phyloP scores from a whole-genome alignment of 2,888 invertebrate species.

The Eupithecia dodoneata region DNA sequence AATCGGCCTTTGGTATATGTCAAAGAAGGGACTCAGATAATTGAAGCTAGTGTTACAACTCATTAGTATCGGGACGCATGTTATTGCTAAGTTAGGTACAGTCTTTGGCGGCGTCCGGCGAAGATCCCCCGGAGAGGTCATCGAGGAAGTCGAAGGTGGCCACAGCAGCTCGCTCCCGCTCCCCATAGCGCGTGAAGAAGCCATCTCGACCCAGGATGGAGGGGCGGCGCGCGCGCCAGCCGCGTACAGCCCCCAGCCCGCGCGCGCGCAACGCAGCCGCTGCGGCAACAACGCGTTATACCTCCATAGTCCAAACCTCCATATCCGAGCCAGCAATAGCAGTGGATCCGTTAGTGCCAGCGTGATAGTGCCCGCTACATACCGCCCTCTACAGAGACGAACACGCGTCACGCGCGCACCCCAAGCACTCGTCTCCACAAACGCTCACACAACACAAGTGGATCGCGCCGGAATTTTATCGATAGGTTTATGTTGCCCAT shows the following conservation, averaged over 20 bases:
- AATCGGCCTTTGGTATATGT: not conserved
- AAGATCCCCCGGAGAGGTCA: constrained; percentile 82
- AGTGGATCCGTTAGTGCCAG: constrained; percentile 8
- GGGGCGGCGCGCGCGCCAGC: constrained; percentile 83
- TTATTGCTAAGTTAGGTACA: constrained; percentile 74
- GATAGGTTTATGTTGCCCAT: constrained; percentile 7
- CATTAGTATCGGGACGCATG: constrained; percentile 52
- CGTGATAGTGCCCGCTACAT: constrained; percentile 50
- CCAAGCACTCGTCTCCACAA: constrained; percentile 46
- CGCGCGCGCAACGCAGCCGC: constrained; percentile 85
- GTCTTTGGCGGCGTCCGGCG: constrained; percentile 78
- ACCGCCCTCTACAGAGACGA: constrained; percentile 68
- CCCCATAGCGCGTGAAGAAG: constrained; percentile 91
- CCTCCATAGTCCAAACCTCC: constrained; percentile 47
- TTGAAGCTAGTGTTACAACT: not conserved
- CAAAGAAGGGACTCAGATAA: not conserved
- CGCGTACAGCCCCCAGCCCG: constrained; percentile 82
- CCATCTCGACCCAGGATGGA: constrained; percentile 91
- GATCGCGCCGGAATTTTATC: constrained; percentile 36
- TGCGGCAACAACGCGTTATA: constrained; percentile 71
- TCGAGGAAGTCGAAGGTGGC: constrained; percentile 92
- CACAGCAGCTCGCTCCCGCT: constrained; percentile 90
- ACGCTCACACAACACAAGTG: constrained; percentile 43
- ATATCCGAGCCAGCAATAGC: constrained; percentile 6
- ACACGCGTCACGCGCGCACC: constrained; percentile 60